Percentiles rank a stretch among this genome's conserved stretches.
These are phyloP conservation scores for Campoplex capitator DNA, from an alignment of 2,888 invertebrate genomes.

Conservation along the genomic window DNA sequence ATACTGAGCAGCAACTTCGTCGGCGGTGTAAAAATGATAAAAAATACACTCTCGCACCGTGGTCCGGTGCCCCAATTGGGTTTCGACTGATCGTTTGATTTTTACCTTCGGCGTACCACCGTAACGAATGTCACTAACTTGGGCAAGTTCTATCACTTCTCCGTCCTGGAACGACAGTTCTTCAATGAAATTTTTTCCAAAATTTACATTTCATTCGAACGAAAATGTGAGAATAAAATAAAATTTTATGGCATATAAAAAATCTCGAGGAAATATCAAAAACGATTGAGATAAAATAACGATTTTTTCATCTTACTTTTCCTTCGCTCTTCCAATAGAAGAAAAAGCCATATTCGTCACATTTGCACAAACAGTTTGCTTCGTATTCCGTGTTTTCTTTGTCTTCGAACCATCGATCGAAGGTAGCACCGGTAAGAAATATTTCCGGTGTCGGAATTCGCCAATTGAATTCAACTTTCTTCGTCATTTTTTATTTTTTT, in stretches of 20 bases:
- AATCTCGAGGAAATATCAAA: too few species aligned
- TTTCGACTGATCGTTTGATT: not conserved
- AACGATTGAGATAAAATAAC: not conserved
- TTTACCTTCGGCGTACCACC: constrained; percentile 82
- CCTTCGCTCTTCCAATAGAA: constrained; percentile 89
- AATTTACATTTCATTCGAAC: not conserved
- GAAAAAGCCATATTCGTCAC: constrained; percentile 89
- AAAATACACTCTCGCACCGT: too few species aligned
- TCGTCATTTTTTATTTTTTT: constrained; percentile 86
- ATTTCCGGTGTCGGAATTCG: constrained; percentile 87
- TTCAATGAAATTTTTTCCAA: not conserved
- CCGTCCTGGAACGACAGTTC: constrained; percentile 78
- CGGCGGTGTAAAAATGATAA: too few species aligned
- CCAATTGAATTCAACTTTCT: constrained; percentile 90
- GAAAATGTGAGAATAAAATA: not conserved
- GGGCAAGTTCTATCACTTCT: constrained; percentile 83
- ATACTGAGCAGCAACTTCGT: too few species aligned
- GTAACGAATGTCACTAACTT: constrained; percentile 83
- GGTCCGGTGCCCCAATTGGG: not conserved
- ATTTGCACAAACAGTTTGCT: constrained; percentile 86
- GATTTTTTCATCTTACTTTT: constrained; percentile 77
- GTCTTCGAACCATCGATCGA: constrained; percentile 90
- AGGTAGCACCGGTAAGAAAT: constrained; percentile 86
- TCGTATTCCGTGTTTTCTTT: constrained; percentile 86
- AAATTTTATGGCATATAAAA: too few species aligned